A percentile compares a stretch with the other conserved stretches of the same genome.
These are phyloP conservation scores for Tribolium madens DNA, from an alignment of 1,140 invertebrate species.

Conservation along the genomic window DNA sequence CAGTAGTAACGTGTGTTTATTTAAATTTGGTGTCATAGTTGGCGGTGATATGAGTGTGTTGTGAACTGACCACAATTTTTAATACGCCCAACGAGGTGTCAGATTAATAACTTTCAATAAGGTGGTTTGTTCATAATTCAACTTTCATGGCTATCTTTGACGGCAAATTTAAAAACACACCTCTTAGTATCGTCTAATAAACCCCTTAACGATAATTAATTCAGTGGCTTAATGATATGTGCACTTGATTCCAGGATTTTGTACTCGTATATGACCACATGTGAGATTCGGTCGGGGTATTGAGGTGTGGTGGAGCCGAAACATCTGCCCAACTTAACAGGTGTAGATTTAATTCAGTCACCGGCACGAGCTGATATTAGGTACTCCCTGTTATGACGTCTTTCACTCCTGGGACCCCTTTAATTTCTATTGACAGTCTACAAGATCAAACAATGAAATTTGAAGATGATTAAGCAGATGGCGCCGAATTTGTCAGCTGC, in stretches of 20 bases:
- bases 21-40: too few relatives aligned
- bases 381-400: conserved; percentile 13
- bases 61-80: too few relatives aligned
- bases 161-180: too few relatives aligned
- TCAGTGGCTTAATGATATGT: conserved; percentile 8
- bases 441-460: conserved; percentile 43
- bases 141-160: too few relatives aligned
- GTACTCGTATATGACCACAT: conserved; percentile 2
- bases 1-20: too few relatives aligned
- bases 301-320: conserved; percentile 24
- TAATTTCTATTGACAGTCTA: conserved; percentile 44
- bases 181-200: not conserved
- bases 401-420: conserved; percentile 21
- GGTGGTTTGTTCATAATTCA: too few relatives aligned
- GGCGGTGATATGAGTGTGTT: too few relatives aligned
- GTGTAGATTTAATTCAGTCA: conserved; percentile 29
- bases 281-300: conserved; percentile 11
- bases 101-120: too few relatives aligned
- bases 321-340: conserved; percentile 24
- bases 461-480: conserved; percentile 45
- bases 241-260: conserved; percentile 23
- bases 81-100: too few relatives aligned
- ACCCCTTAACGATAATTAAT: conserved; percentile 18
- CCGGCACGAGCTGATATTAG: conserved; percentile 33
- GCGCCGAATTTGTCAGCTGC: conserved; percentile 40